Percentiles rank a stretch among this genome's conserved stretches.
Evolutionary conservation across 2,113 vertebrate species (phyloP).

Genomic region (Melanotaenia duboulayi): DNA sequence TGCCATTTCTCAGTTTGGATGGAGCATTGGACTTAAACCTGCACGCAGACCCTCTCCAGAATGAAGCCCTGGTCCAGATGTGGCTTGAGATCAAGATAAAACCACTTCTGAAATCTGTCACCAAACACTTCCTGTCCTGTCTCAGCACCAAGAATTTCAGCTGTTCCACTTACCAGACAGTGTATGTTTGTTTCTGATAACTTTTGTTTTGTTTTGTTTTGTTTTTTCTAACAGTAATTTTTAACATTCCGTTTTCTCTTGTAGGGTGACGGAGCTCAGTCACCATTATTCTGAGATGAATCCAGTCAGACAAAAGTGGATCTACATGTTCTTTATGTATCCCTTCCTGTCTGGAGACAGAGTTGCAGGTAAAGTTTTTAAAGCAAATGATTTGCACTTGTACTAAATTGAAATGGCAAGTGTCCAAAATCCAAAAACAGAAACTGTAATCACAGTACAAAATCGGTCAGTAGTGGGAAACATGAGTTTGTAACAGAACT

Average conservation of each 20-base stretch:
- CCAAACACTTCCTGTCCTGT: conserved; percentile 77
- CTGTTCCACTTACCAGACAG: conserved; percentile 79
- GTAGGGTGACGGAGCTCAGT: conserved; percentile 73
- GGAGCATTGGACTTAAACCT: conserved; percentile 47
- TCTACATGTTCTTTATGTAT: conserved; percentile 81
- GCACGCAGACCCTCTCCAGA: conserved; percentile 51
- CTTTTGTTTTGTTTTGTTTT: fast-evolving
- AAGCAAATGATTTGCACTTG: too few species aligned
- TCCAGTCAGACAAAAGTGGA: conserved; percentile 74
- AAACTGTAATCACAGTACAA: too few species aligned
- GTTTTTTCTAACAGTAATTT: background rate
- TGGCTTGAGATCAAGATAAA: conserved; percentile 80
- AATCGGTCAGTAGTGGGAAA: too few species aligned
- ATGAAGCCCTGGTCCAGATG: conserved; percentile 72
- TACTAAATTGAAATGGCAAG: too few species aligned
- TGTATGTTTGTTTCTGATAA: conserved; percentile 57
- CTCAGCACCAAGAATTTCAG: conserved; percentile 82
- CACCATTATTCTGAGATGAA: conserved; percentile 75
- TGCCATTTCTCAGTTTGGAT: conserved; percentile 64
- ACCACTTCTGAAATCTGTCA: conserved; percentile 77
- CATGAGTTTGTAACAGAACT: too few species aligned
- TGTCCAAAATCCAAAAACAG: too few species aligned
- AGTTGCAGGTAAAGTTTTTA: conserved; percentile 62
- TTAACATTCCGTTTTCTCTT: background rate
- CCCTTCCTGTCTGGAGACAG: conserved; percentile 79